Evolutionary conservation across 2,888 invertebrate species (phyloP), one percentile per base, ranked within the genome.

Genomic region (Acrobasis suavella): DNA sequence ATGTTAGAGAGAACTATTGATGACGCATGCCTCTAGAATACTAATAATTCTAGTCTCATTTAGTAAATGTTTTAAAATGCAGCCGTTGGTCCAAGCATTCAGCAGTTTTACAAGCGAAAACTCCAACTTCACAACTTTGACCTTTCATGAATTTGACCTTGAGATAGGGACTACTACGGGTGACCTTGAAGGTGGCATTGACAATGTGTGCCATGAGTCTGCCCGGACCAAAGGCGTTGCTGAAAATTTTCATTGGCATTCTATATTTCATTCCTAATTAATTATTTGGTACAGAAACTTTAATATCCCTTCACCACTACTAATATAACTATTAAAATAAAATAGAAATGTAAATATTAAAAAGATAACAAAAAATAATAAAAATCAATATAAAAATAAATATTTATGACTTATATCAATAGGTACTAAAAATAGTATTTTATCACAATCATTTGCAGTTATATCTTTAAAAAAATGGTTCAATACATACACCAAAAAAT

Each of bases 191-290:
- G 90, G 90, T 65, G 93, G 92, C 92, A 92, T 93, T 65, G 92
- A 89, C 77, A 92, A 83, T 62, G 91, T 92, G 72, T 91, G 88
- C 93, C 93, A 93, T 71, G 93, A 93, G 74, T 91, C 92, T 80
- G 92, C 91, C 86, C 91, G 93, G 92, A 92, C 93, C 92, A 93
- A 91, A 70, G 92, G 92, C 81, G 91, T 82, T 32, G 87, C 93
- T 93, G 91, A 78, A 85, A 85, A 79, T 75, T 69, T 69, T 67
- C 69, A 69, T 64, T 71, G 66, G 64, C 52, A 46, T 52, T 50
- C 62, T 60, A 62, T 63, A 64, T 58, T 63, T 59, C 56, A 60
- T 64, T 32, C 49, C 58, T 65, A 63, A 60, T 65, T 58, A 67
- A 32, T 32, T 7, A 6, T 32, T 32, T 32, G 32, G 5, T 32